Percentiles rank a stretch among this genome's conserved stretches.
Conservation (phyloP, 2,113 vertebrate species). For the Ciconia maguari region DNA sequence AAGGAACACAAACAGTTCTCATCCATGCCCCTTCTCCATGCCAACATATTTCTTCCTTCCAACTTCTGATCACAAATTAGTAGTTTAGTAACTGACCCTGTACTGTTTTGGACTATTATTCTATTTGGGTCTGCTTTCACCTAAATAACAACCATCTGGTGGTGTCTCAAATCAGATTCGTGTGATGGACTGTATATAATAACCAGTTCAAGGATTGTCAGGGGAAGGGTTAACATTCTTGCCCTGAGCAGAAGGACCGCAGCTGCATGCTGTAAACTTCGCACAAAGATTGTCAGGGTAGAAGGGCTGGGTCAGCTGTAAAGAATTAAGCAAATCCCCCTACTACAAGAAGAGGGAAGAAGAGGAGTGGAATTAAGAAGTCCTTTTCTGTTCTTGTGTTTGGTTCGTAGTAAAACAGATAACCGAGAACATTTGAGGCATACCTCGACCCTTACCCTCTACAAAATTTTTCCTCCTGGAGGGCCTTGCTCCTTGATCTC, state of each 20-base stretch:
- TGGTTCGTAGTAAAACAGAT: not conserved
- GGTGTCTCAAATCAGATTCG: constrained; percentile 3
- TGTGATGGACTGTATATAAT: constrained; percentile 38
- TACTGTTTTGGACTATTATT: constrained; percentile 14
- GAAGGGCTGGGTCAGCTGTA: constrained; percentile 57
- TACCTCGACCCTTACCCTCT: not conserved
- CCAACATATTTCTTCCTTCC: constrained; percentile 34
- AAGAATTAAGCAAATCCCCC: constrained; percentile 60
- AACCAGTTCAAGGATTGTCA: constrained; percentile 54
- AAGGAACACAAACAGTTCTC: not conserved
- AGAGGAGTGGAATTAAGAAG: constrained; percentile 31
- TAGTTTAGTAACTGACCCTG: constrained; percentile 27
- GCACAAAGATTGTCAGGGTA: constrained; percentile 36
- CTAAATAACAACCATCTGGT: constrained; percentile 61
- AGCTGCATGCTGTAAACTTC: constrained; percentile 56
- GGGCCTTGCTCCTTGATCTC: not conserved
- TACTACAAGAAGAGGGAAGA: constrained; percentile 49
- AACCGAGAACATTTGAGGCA: constrained; percentile 9
- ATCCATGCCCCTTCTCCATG: not conserved
- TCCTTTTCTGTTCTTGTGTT: not conserved
- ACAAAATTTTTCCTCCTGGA: not conserved
- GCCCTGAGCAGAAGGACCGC: constrained; percentile 30
- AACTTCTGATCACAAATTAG: constrained; percentile 41
- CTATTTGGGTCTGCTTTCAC: constrained; percentile 23
- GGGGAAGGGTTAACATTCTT: constrained; percentile 62